Conservation (phyloP, 2,797 vertebrate genomes). For the Petrocephalus sullivani region DNA sequence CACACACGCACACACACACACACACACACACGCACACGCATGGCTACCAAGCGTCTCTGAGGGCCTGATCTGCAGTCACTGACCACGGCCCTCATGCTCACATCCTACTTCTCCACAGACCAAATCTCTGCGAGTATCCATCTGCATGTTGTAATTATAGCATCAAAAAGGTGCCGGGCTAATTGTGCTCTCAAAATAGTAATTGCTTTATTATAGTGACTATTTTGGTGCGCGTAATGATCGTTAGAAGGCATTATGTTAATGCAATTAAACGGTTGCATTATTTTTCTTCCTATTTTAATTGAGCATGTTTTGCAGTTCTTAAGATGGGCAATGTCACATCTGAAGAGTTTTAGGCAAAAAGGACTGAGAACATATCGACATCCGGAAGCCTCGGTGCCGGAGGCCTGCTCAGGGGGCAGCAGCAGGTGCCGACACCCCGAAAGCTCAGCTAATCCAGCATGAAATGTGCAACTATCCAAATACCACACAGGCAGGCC, state of each 20-base stretch:
- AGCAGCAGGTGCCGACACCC: not conserved
- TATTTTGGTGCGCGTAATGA: conserved; percentile 62
- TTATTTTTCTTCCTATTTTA: conserved; percentile 55
- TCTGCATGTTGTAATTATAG: conserved; percentile 56
- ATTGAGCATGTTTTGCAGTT: conserved; percentile 48
- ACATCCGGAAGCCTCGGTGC: not conserved
- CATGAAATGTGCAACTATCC: not conserved
- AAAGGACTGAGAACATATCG: conserved; percentile 5
- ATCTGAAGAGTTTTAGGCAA: conserved; percentile 30
- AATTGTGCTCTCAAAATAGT: conserved; percentile 66
- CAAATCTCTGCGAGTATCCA: conserved; percentile 36
- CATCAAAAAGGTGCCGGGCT: conserved; percentile 56
- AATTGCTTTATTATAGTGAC: conserved; percentile 65
- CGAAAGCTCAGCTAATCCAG: not conserved
- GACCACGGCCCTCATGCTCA: conserved; percentile 14
- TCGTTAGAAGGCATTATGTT: conserved; percentile 66
- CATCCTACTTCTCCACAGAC: conserved; percentile 37
- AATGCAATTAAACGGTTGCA: conserved; percentile 63
- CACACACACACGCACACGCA: not conserved
- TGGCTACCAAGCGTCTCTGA: not conserved
- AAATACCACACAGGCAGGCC: not conserved
- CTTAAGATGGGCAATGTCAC: conserved; percentile 44
- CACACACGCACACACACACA: not conserved
- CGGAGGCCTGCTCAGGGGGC: not conserved
- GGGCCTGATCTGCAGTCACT: not conserved